phyloP scores from a whole-genome alignment of 1,140 invertebrate species.

The Archegozetes longisetosus region DNA sequence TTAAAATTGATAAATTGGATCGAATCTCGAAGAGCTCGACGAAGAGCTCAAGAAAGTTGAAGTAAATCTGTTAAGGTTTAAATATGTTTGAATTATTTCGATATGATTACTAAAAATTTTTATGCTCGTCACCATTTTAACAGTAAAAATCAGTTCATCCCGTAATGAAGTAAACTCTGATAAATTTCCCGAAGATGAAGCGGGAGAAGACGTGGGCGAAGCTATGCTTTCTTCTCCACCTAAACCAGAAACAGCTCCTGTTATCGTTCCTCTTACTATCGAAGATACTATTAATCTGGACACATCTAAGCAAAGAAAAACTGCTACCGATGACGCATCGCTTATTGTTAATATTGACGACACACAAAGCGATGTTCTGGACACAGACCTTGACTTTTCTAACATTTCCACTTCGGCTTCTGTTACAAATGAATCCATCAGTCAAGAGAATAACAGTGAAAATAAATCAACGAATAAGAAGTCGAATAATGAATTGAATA shows the following conservation, averaged over 20 bases:
- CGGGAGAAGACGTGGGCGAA: background rate
- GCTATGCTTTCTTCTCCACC: conserved; percentile 12
- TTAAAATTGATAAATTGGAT: too few relatives aligned
- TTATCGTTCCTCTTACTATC: conserved; percentile 16
- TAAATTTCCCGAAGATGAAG: background rate
- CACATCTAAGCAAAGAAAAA: conserved; percentile 13
- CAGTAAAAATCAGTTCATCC: background rate
- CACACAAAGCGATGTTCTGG: conserved; percentile 27
- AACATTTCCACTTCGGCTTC: too few relatives aligned
- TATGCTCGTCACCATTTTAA: background rate
- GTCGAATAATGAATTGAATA: background rate
- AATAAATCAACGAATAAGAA: too few relatives aligned
- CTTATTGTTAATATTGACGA: conserved; percentile 29
- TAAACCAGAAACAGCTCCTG: conserved; percentile 16
- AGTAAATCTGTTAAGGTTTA: too few relatives aligned
- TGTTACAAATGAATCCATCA: too few relatives aligned
- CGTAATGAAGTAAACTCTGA: background rate
- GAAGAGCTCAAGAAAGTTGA: too few relatives aligned
- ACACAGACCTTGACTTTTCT: conserved; percentile 26
- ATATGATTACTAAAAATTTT: too few relatives aligned
- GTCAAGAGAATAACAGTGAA: too few relatives aligned
- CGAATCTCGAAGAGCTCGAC: too few relatives aligned
- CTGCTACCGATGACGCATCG: conserved; percentile 23
- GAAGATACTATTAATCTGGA: conserved; percentile 21
- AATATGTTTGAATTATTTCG: too few relatives aligned